These are phyloP conservation scores for Erebia epiphron DNA, from an alignment of 2,888 invertebrate genomes.

Conservation along the genomic window DNA sequence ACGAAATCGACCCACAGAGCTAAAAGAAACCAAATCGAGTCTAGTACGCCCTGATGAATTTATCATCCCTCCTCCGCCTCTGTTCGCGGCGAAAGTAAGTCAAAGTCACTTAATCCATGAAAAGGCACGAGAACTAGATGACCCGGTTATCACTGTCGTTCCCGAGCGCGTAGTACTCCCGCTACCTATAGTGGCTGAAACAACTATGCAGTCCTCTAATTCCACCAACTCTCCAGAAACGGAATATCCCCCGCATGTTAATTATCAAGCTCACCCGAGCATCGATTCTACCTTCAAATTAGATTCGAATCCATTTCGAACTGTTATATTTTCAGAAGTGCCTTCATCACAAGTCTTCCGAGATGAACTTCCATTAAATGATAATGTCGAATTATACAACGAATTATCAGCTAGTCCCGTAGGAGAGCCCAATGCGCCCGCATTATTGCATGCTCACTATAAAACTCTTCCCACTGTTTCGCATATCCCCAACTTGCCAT, in stretches of 20 bases:
- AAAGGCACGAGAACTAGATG: slow-evolving; percentile 53
- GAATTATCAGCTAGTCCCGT: slow-evolving; percentile 68
- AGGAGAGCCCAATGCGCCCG: slow-evolving; percentile 65
- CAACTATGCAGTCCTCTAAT: slow-evolving; percentile 74
- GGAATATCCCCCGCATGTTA: slow-evolving; percentile 74
- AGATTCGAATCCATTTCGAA: slow-evolving; percentile 46
- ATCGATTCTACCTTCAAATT: slow-evolving; percentile 42
- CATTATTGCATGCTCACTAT: slow-evolving; percentile 74
- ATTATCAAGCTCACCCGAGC: slow-evolving; percentile 71
- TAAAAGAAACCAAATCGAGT: slow-evolving; percentile 61
- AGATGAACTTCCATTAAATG: slow-evolving; percentile 52
- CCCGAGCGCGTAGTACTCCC: slow-evolving; percentile 71
- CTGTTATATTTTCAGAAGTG: slow-evolving; percentile 65
- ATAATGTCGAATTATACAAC: slow-evolving; percentile 56
- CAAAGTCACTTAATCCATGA: slow-evolving; percentile 58
- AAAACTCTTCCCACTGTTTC: slow-evolving; percentile 72
- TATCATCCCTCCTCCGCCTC: slow-evolving; percentile 79
- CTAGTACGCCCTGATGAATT: slow-evolving; percentile 70
- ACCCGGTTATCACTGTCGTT: slow-evolving; percentile 68
- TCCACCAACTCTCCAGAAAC: slow-evolving; percentile 70
- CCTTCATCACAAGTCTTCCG: slow-evolving; percentile 69
- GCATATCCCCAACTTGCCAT: slow-evolving; percentile 76
- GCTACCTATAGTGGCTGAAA: slow-evolving; percentile 69
- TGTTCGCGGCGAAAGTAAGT: slow-evolving; percentile 75
- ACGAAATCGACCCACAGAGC: slow-evolving; percentile 60